Base-by-base conservation (phyloP, 2,797 vertebrate species). In the Platyrinchus mystaceus region DNA sequence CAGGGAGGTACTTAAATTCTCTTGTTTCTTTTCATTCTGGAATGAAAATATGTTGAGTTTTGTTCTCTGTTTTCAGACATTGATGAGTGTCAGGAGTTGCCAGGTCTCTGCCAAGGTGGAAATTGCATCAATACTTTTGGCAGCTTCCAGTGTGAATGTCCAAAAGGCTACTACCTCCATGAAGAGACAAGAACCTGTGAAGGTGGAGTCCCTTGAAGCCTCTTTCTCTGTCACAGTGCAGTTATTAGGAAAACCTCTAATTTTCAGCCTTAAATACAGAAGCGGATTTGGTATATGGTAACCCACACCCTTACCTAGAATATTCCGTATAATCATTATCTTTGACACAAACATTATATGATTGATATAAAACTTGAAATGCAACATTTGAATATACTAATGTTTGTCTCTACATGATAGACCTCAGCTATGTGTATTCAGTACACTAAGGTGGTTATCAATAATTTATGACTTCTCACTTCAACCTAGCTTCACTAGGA, bases 71-170 rank as follows among this genome's bases (percentile, higher is more conserved):
- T 91, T 95, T 60, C 87, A 99, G 98, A 99, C 91, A 98, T 99
- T 59, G 98, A 99, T 53, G 98, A 99, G 94, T 99, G 98, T 91
- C 98, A 98, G 93, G 98, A 98, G 84, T 93, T 98, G 49, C 98
- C 98, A 16, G 98, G 98, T n/a, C 97, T 98, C 59, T 99, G 98
- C 90, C 98, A 98, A 82, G 98, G 98, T 47, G 98, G 98, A 93
- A 98, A 98, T 94, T 99, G 98, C 90, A 97, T 98, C 93, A 99
- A 99, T 95, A 98, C 98, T 43, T 99, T 99, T 19, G 98, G 98
- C 83, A 98, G 98, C 90, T 99, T 98, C 95, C 98, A 98, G 87
- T 99, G 98, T 75, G 98, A 98, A 87, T 99, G 98, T 87, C 98
- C 98, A 1, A 96, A 97, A 49, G 98, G 98, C 43, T 99, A 98